Conservation (phyloP, 2,113 vertebrate species). For the Odontophorus gujanensis region DNA sequence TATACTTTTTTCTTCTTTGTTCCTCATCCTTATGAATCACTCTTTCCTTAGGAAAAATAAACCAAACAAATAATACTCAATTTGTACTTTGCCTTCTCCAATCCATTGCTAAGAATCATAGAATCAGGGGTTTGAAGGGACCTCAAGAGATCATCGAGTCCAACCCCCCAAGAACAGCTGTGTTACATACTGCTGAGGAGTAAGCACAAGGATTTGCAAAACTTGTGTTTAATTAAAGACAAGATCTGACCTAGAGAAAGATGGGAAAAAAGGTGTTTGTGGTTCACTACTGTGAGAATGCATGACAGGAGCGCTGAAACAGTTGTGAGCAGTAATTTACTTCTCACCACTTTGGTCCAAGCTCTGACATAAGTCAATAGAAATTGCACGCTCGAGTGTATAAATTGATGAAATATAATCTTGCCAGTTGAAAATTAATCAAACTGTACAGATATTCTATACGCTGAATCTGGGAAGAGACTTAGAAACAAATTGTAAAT, state of each 20-base stretch:
- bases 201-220: neutral
- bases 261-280: neutral
- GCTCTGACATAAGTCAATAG: neutral
- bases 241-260: neutral
- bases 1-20: conserved; percentile 1
- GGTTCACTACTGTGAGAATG: neutral
- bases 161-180: no score
- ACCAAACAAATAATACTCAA: neutral
- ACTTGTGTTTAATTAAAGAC: neutral
- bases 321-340: neutral
- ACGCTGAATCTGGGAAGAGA: neutral
- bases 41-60: neutral
- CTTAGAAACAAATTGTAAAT: neutral
- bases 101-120: neutral
- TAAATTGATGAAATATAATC: neutral
- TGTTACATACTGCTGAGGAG: neutral
- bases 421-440: neutral
- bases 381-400: neutral
- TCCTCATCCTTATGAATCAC: neutral
- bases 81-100: neutral
- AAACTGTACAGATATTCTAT: neutral
- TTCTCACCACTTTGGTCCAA: neutral
- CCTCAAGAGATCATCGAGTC: no score
- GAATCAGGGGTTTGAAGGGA: no score
- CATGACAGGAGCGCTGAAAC: neutral